Conservation (phyloP, 2,888 invertebrate genomes). For the Pecten maximus region DNA sequence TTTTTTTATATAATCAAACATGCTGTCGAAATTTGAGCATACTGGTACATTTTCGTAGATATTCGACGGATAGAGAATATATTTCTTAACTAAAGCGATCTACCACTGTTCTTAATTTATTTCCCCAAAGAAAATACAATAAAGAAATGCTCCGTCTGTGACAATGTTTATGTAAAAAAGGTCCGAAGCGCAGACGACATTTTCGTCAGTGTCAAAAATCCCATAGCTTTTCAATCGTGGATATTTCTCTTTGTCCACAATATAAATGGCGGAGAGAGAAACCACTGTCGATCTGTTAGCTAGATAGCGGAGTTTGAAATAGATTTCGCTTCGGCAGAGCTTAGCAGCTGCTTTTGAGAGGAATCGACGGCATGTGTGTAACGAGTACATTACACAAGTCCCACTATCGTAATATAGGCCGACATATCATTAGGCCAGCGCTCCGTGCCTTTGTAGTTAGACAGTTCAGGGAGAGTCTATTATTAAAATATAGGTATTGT, state of each 20-base stretch:
- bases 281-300: conserved; percentile 28
- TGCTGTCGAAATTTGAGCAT: no score
- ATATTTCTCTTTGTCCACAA: conserved; percentile 8
- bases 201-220: conserved; percentile 31
- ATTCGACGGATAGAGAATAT: background rate
- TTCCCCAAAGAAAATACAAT: background rate
- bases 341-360: conserved; percentile 14
- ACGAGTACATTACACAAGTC: conserved; percentile 10
- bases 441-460: background rate
- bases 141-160: background rate
- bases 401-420: background rate
- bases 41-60: no score
- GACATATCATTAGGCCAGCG: conserved; percentile 9
- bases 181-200: conserved; percentile 14
- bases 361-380: conserved; percentile 22
- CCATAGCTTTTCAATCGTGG: conserved; percentile 10
- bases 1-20: no score
- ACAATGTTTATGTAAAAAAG: background rate
- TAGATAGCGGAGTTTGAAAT: conserved; percentile 27
- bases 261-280: conserved; percentile 24
- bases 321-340: conserved; percentile 28
- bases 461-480: background rate
- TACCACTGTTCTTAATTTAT: background rate
- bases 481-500: background rate
- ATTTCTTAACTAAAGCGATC: background rate